Conservation (phyloP, 2,888 invertebrate genomes). For the Acleris sparsana region DNA sequence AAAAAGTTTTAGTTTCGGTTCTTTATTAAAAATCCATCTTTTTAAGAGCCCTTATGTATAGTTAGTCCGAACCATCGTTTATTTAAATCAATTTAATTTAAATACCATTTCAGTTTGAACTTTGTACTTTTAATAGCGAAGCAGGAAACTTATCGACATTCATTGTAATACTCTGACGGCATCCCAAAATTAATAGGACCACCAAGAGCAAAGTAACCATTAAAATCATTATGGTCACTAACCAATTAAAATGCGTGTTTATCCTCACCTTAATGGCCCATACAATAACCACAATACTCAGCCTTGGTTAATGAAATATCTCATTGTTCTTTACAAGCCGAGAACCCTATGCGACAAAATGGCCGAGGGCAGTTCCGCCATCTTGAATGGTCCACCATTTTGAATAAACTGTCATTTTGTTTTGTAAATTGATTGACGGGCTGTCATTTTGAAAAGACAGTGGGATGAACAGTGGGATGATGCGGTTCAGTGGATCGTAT, state of each 20-base stretch:
- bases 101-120: too few species aligned
- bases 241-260: constrained; percentile 30
- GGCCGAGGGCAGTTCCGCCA: constrained; percentile 53
- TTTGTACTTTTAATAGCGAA: too few species aligned
- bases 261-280: constrained; percentile 50
- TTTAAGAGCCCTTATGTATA: too few species aligned
- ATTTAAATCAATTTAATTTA: too few species aligned
- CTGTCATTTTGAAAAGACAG: constrained; percentile 11
- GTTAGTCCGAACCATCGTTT: too few species aligned
- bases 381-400: constrained; percentile 52
- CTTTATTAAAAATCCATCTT: too few species aligned
- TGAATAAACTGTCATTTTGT: constrained; percentile 33
- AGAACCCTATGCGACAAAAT: constrained; percentile 50
- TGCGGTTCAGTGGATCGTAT: constrained; percentile 12
- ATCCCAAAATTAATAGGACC: not conserved
- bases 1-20: too few species aligned
- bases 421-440: constrained; percentile 23
- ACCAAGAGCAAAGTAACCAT: constrained; percentile 18
- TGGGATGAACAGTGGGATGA: constrained; percentile 34
- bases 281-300: constrained; percentile 57
- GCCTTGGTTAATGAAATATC: constrained; percentile 74
- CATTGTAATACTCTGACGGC: not conserved
- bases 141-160: too few species aligned
- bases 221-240: constrained; percentile 24
- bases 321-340: constrained; percentile 68